Evolutionary conservation across 2,113 vertebrate genomes (phyloP).

Genomic region (Heptranchias perlo): DNA sequence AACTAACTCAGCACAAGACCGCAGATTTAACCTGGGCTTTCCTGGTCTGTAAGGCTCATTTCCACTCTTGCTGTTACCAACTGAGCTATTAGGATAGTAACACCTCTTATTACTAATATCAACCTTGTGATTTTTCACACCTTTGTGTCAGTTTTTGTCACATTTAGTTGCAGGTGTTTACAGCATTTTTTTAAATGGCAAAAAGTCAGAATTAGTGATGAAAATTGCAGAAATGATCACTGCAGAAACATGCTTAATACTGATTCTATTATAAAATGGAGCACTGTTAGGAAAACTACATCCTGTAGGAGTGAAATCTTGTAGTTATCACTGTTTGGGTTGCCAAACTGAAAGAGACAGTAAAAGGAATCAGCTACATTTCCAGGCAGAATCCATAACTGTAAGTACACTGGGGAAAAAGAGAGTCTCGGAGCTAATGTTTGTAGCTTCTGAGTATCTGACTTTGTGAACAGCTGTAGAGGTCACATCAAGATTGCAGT

Average conservation of each 20-base stretch:
- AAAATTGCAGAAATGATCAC: neutral
- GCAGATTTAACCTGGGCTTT: neutral
- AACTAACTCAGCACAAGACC: neutral
- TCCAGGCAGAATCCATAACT: neutral
- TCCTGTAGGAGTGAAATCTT: neutral
- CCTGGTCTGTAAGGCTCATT: neutral
- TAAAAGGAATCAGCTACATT: neutral
- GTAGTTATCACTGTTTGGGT: neutral
- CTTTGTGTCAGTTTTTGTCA: neutral
- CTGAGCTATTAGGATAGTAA: neutral
- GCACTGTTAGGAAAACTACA: neutral
- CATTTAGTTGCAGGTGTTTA: neutral
- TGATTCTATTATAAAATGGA: neutral
- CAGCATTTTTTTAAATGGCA: neutral
- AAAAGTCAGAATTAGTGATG: neutral
- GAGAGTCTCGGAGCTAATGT: too few relatives aligned
- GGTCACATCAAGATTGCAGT: neutral
- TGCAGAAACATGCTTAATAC: neutral
- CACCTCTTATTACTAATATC: neutral
- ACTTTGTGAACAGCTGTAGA: neutral
- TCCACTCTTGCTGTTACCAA: neutral
- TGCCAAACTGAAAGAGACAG: neutral
- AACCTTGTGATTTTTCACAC: neutral
- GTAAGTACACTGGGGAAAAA: neutral
- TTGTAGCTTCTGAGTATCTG: neutral